A percentile compares a stretch with the other conserved stretches of the same genome.
phyloP scores from a whole-genome alignment of 2,113 vertebrate species.

The Athene noctua region DNA sequence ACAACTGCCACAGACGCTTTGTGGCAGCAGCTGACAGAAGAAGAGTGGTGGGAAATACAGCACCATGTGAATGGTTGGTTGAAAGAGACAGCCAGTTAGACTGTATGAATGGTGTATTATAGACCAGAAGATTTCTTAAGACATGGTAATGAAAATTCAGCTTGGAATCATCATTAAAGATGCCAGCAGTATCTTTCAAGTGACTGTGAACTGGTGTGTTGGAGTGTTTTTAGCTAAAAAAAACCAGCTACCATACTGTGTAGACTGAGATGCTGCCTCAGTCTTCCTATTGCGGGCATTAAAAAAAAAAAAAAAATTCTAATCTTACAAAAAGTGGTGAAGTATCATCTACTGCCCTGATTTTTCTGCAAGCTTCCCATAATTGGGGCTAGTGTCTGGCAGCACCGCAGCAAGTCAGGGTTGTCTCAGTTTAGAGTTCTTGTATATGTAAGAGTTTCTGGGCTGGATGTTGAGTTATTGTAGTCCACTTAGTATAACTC shows the following conservation, averaged over 20 bases:
- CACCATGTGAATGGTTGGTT: not conserved
- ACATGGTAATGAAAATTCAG: not conserved
- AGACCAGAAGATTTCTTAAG: not conserved
- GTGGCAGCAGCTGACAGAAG: not conserved
- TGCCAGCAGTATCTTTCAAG: not conserved
- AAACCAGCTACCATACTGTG: not conserved
- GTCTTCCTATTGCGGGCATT: not conserved
- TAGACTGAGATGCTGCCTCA: not conserved
- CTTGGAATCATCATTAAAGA: not conserved
- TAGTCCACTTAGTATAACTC: not conserved
- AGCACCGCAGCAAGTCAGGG: not conserved
- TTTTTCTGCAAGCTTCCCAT: not conserved
- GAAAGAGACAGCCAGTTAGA: not conserved
- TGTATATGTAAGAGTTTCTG: not conserved
- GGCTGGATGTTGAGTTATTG: not conserved
- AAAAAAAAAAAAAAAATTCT: not conserved
- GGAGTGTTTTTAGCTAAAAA: not conserved
- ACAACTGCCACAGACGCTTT: not conserved
- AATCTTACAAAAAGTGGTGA: not conserved
- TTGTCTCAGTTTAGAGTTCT: not conserved
- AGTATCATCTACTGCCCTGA: not conserved
- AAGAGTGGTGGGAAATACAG: not conserved
- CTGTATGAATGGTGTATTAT: not conserved
- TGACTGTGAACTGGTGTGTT: not conserved
- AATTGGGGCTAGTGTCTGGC: not conserved